Evolutionary conservation across 1,140 invertebrate species (phyloP).

Genomic region (Aleiodes sp.): DNA sequence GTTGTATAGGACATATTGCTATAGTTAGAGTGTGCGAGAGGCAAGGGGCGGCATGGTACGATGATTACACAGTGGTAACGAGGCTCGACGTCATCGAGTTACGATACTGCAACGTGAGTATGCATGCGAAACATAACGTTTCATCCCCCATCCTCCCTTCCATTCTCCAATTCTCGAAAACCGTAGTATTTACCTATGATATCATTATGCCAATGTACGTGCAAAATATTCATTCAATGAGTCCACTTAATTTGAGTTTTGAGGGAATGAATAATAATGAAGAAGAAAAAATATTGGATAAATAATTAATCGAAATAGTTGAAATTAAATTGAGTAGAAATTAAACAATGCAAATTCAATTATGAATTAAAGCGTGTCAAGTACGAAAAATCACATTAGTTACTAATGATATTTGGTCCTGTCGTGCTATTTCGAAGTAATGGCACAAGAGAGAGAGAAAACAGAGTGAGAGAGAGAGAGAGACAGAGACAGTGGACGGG

Average conservation of each 20-base stretch:
- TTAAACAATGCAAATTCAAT: slow-evolving; percentile 49
- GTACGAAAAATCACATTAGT: slow-evolving; percentile 55
- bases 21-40: neutral
- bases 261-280: too few relatives aligned
- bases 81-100: slow-evolving; percentile 50
- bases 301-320: slow-evolving; percentile 1
- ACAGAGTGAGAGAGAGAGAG: too few relatives aligned
- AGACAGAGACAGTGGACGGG: slow-evolving; percentile 34
- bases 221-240: too few relatives aligned
- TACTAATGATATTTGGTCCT: slow-evolving; percentile 57
- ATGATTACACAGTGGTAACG: slow-evolving; percentile 53
- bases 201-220: neutral
- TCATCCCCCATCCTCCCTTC: neutral
- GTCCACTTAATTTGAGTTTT: too few relatives aligned
- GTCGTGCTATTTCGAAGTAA: slow-evolving; percentile 50
- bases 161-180: neutral
- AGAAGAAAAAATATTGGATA: neutral
- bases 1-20: slow-evolving; percentile 6
- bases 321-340: slow-evolving; percentile 23
- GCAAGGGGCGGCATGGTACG: slow-evolving; percentile 43
- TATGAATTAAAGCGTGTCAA: slow-evolving; percentile 37
- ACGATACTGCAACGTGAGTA: slow-evolving; percentile 41
- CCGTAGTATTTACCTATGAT: neutral
- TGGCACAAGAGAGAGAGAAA: too few relatives aligned
- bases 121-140: slow-evolving; percentile 14